Evolutionary conservation across 2,113 vertebrate species (phyloP).

Genomic region (Cercocebus atys): DNA sequence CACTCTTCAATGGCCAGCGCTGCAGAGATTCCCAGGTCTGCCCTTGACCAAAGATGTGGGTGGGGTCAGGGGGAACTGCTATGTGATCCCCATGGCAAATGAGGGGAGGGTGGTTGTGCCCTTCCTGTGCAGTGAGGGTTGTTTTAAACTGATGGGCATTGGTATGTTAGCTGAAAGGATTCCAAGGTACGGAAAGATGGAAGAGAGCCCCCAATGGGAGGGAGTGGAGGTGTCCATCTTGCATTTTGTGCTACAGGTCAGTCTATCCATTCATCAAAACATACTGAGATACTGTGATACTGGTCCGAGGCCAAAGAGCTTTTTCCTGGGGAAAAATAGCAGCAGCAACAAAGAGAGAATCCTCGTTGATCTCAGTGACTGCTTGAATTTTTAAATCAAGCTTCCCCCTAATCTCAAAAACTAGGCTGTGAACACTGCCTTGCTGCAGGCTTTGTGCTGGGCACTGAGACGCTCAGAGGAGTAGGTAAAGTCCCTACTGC

Average conservation of each 20-base stretch:
- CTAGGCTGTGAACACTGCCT: background rate
- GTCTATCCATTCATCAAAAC: background rate
- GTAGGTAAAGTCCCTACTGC: fast-evolving
- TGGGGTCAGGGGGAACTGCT: background rate
- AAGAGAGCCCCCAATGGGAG: background rate
- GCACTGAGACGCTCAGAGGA: background rate
- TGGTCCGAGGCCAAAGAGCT: background rate
- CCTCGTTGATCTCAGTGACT: background rate
- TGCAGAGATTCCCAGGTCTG: background rate
- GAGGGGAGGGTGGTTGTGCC: background rate
- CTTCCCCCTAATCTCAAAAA: background rate
- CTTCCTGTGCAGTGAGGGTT: background rate
- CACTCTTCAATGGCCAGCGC: background rate
- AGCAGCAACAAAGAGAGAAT: background rate
- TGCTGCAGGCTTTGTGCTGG: background rate
- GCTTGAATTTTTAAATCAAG: background rate
- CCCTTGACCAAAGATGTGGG: background rate
- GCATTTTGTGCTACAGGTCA: background rate
- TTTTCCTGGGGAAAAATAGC: background rate
- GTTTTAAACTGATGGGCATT: too few species aligned
- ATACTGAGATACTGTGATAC: background rate
- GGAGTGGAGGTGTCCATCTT: background rate
- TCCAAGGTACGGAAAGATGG: background rate
- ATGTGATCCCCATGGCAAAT: background rate
- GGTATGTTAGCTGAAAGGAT: background rate